Conservation (phyloP, 2,113 vertebrate genomes). For the Edolisoma coerulescens region DNA sequence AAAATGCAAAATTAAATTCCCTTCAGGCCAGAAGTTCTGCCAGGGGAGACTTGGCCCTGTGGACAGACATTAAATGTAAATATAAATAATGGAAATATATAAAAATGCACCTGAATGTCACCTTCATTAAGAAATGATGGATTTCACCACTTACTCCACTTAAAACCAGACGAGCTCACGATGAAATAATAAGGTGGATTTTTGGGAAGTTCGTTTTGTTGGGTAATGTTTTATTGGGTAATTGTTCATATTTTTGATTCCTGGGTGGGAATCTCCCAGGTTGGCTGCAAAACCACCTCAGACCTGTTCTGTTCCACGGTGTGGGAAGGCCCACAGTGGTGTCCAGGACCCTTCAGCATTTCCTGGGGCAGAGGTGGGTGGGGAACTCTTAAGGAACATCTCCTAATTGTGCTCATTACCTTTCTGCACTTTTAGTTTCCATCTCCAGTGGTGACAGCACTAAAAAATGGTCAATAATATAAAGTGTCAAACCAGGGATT, state of each 20-base stretch:
- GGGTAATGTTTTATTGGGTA: neutral
- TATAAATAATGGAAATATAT: neutral
- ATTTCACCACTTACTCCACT: neutral
- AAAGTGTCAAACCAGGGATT: fast-evolving
- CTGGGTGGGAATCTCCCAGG: neutral
- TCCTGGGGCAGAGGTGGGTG: neutral
- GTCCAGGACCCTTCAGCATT: neutral
- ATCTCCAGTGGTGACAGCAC: fast-evolving
- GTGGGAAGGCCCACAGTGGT: fast-evolving
- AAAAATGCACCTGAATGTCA: neutral
- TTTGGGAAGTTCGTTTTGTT: neutral
- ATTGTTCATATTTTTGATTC: neutral
- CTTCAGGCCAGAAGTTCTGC: neutral
- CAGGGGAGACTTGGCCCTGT: neutral
- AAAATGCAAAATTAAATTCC: neutral
- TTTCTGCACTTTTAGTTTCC: neutral
- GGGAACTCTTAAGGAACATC: neutral
- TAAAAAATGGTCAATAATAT: neutral
- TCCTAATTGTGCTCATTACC: fast-evolving
- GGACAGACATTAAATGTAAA: neutral
- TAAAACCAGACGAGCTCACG: neutral
- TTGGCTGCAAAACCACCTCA: neutral
- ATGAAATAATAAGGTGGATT: neutral
- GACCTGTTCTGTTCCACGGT: fast-evolving
- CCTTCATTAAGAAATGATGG: neutral